Percentiles rank a stretch among this genome's conserved stretches.
phyloP scores from a whole-genome alignment of 2,113 vertebrate genomes.

The Oenanthe melanoleuca region DNA sequence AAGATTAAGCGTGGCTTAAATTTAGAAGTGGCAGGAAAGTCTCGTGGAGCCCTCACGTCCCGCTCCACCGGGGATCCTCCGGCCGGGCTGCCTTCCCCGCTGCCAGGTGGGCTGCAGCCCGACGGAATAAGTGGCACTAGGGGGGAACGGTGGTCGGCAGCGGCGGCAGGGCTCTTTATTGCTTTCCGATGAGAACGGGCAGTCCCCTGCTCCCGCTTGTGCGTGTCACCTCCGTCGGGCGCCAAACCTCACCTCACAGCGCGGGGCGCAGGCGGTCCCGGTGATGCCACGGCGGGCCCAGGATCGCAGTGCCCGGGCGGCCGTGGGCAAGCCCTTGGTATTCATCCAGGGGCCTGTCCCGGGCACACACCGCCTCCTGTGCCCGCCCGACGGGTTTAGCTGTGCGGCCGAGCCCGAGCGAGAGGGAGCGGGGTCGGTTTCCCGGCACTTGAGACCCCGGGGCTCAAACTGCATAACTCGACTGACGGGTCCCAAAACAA shows the following conservation, averaged over 20 bases:
- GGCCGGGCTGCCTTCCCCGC: not conserved
- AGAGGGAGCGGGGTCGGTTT: not conserved
- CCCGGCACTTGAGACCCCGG: not conserved
- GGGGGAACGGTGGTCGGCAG: not conserved
- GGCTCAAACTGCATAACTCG: not conserved
- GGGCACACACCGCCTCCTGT: not conserved
- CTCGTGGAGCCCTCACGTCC: not conserved
- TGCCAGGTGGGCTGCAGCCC: not conserved
- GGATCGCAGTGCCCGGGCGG: not conserved
- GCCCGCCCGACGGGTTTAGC: not conserved
- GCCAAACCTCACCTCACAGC: not conserved
- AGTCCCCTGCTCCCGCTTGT: not conserved
- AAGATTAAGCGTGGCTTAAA: not conserved
- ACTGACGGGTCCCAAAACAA: not conserved
- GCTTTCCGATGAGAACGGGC: not conserved
- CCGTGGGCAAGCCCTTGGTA: fast-evolving
- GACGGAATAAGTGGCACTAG: not conserved
- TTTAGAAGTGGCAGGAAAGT: not conserved
- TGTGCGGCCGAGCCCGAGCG: not conserved
- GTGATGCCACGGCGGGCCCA: not conserved
- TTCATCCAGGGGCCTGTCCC: not conserved
- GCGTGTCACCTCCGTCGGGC: not conserved
- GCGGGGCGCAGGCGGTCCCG: not conserved
- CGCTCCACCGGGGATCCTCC: not conserved
- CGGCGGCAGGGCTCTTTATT: not conserved